Percentiles rank a stretch among this genome's conserved stretches.
Evolutionary conservation across 2,888 invertebrate species (phyloP).

Genomic region (Ptilodon capucinus): DNA sequence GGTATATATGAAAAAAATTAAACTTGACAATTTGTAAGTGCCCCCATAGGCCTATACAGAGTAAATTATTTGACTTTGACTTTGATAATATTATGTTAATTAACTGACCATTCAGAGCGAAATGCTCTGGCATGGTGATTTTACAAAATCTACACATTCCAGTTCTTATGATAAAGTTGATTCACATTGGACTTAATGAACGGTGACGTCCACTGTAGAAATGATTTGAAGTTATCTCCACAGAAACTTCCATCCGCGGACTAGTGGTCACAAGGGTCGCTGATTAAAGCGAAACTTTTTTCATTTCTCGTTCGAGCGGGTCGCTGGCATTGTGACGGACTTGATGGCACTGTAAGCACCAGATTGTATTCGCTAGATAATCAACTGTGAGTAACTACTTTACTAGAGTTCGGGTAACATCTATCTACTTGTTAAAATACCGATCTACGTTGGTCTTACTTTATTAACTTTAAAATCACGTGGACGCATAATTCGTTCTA

Average conservation of each 20-base stretch:
- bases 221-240: slow-evolving; percentile 36
- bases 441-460: too few species aligned
- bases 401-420: not conserved
- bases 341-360: slow-evolving; percentile 32
- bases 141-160: not conserved
- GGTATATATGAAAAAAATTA: too few species aligned
- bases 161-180: not conserved
- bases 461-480: too few species aligned
- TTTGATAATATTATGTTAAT: too few species aligned
- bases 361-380: slow-evolving; percentile 26
- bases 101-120: too few species aligned
- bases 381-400: not conserved
- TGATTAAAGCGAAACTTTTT: slow-evolving; percentile 61
- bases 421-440: too few species aligned
- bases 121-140: too few species aligned
- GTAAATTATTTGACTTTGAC: too few species aligned
- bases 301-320: slow-evolving; percentile 51
- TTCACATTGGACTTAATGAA: slow-evolving; percentile 16
- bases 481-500: too few species aligned
- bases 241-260: slow-evolving; percentile 39
- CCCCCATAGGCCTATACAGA: too few species aligned
- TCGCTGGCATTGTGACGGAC: slow-evolving; percentile 42
- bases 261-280: slow-evolving; percentile 47
- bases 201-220: slow-evolving; percentile 24
- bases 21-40: too few species aligned